Percentiles rank a stretch among this genome's conserved stretches.
Conservation (phyloP, 2,113 vertebrate genomes). For the Muntiacus reevesi region DNA sequence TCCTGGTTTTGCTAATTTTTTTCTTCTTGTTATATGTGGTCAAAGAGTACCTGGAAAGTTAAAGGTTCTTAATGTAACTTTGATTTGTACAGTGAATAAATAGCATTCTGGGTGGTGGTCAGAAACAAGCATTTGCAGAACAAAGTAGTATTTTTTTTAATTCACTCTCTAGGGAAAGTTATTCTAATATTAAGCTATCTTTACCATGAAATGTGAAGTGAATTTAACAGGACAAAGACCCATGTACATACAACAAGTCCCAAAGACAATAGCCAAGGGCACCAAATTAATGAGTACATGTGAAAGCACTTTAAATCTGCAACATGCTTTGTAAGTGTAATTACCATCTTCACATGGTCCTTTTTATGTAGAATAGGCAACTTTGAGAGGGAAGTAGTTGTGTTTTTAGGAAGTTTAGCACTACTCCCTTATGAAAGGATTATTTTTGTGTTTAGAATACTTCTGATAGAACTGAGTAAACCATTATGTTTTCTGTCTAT, state of each 20-base stretch:
- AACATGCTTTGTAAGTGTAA: neutral
- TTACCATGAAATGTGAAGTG: neutral
- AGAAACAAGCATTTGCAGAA: neutral
- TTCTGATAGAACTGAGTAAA: neutral
- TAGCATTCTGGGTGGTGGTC: neutral
- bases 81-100: neutral
- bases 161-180: neutral
- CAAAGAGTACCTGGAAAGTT: neutral
- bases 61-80: neutral
- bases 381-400: neutral
- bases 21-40: slow-evolving; percentile 6
- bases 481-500: neutral
- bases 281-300: neutral
- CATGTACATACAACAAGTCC: neutral
- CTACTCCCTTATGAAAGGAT: neutral
- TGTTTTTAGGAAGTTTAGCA: neutral
- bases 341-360: neutral
- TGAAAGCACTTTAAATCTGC: neutral
- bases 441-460: slow-evolving; percentile 25
- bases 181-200: neutral
- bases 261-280: neutral
- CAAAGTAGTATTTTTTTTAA: neutral
- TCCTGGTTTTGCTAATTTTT: neutral
- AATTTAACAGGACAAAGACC: neutral
- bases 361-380: neutral